Evolutionary conservation across 1,140 invertebrate genomes (phyloP), one percentile per base, ranked within the genome.

Genomic region (Catajapyx aquilonaris): DNA sequence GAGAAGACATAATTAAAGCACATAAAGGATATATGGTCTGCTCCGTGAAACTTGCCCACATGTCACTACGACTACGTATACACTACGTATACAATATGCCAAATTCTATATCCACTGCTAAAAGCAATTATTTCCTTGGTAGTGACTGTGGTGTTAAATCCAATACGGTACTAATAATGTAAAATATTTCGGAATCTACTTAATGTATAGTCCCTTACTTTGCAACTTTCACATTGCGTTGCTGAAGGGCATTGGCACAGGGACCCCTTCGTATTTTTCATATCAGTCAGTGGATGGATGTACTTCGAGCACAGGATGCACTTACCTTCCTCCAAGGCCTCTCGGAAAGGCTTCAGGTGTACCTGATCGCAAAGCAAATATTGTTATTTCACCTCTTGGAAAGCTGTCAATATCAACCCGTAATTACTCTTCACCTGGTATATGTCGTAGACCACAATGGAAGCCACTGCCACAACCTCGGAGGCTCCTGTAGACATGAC

Each of bases 381-480:
- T 28, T 28, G 13, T 7, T 28, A 9, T 28, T 7, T 28, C n/a
- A n/a, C n/a, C n/a, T n/a, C n/a, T n/a, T n/a, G n/a, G n/a, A n/a
- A n/a, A n/a, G n/a, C n/a, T n/a, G n/a, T n/a, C n/a, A n/a, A n/a
- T n/a, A n/a, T n/a, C n/a, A n/a, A n/a, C n/a, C n/a, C n/a, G n/a
- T n/a, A n/a, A n/a, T n/a, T n/a, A n/a, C n/a, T n/a, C n/a, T n/a
- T n/a, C 50, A 58, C 5, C 33, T 54, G 49, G 40, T 61, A 61
- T 11, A 61, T 49, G 43, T 61, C 59, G 40, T 60, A 59, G 11
- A 61, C 47, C 0, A 61, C 37, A 23, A 61, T 59, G 5, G 57
- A 60, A 5, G 56, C 51, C 0, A 60, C 56, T 5, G 59, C 59
- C 35, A 61, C 51, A 22, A 61, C 50, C 39, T 61, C 56, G 10